Conservation (phyloP, 2,797 vertebrate species). For the Phalloptychus januarius region DNA sequence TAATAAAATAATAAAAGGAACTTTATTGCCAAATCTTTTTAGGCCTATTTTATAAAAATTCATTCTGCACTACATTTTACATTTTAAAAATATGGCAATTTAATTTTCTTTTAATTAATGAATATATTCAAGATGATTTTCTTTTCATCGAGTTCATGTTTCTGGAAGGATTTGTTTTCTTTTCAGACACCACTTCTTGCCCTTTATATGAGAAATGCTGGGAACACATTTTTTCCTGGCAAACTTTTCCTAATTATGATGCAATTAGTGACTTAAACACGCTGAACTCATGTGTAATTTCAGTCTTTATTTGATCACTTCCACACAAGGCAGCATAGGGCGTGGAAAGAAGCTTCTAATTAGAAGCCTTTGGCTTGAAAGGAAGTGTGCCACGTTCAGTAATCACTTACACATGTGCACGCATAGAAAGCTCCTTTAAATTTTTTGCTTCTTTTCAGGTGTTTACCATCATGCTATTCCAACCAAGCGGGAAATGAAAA, state of each 20-base stretch:
- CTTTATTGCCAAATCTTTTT: neutral
- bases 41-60: neutral
- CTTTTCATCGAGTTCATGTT: neutral
- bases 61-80: no score
- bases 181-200: constrained; percentile 46
- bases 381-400: constrained; percentile 57
- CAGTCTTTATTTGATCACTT: constrained; percentile 67
- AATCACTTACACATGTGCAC: constrained; percentile 48
- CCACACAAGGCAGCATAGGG: constrained; percentile 32
- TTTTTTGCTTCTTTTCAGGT: neutral
- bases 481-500: neutral
- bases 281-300: constrained; percentile 65
- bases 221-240: constrained; percentile 61
- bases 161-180: neutral
- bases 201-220: constrained; percentile 56
- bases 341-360: constrained; percentile 59
- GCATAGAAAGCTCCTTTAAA: neutral
- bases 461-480: neutral
- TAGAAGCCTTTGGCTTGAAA: constrained; percentile 57
- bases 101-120: constrained; percentile 3
- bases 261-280: constrained; percentile 67
- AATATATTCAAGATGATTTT: constrained; percentile 1
- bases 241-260: constrained; percentile 66
- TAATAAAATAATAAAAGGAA: no score
- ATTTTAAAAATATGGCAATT: neutral